Conservation (phyloP, 2,888 invertebrate species). For the Cylindroiulus punctatus region DNA sequence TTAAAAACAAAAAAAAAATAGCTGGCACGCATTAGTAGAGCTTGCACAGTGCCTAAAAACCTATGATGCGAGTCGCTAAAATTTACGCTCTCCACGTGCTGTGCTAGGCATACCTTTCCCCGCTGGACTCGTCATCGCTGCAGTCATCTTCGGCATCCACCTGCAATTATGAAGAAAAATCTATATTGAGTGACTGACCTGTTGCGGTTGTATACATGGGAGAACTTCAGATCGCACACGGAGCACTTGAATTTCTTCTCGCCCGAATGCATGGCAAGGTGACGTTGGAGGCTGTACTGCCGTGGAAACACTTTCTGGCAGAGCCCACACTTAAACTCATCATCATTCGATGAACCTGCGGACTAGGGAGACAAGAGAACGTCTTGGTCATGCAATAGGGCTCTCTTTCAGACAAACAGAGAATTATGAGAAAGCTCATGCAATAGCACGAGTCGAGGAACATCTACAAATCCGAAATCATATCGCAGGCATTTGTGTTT, state of each 20-base stretch:
- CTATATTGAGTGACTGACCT: constrained; percentile 58
- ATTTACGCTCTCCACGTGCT: not conserved
- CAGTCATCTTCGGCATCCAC: constrained; percentile 14
- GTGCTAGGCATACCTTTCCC: constrained; percentile 16
- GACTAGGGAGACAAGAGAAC: constrained; percentile 33
- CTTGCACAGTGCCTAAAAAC: too few species aligned
- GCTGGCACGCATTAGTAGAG: too few species aligned
- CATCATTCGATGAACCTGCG: constrained; percentile 27
- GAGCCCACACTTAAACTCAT: constrained; percentile 42
- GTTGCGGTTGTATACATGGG: constrained; percentile 62
- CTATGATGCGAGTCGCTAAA: too few species aligned
- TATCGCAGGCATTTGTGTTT: constrained; percentile 17
- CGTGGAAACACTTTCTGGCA: constrained; percentile 60
- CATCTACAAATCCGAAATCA: not conserved
- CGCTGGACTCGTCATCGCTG: not conserved
- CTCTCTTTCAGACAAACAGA: not conserved
- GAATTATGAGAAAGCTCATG: not conserved
- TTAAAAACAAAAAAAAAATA: too few species aligned
- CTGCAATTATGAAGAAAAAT: constrained; percentile 25
- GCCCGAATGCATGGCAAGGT: constrained; percentile 61
- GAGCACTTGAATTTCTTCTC: constrained; percentile 62
- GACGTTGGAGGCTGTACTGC: constrained; percentile 61
- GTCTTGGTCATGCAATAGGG: constrained; percentile 38
- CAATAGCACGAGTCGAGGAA: not conserved
- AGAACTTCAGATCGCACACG: constrained; percentile 61